A percentile compares a stretch with the other conserved stretches of the same genome.
These are phyloP conservation scores for Rostratula benghalensis DNA, from an alignment of 2,113 vertebrate species.

Conservation along the genomic window DNA sequence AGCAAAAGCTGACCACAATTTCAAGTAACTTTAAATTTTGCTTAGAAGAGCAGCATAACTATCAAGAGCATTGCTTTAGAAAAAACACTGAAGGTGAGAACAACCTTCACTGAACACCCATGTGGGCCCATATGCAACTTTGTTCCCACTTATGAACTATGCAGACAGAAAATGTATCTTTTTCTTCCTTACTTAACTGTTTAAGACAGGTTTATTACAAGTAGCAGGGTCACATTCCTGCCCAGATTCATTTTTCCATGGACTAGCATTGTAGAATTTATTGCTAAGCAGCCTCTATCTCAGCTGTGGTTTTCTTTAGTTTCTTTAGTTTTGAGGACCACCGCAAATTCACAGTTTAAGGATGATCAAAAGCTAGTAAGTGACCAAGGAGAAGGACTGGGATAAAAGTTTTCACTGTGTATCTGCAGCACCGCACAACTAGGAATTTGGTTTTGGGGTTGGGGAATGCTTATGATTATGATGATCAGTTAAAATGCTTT, in stretches of 20 bases:
- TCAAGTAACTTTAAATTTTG: background rate
- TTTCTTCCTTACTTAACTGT: background rate
- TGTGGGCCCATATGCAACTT: background rate
- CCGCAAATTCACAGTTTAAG: background rate
- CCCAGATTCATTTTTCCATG: background rate
- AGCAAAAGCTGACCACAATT: background rate
- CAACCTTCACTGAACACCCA: background rate
- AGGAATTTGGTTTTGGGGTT: background rate
- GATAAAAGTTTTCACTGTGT: background rate
- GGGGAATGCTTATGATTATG: background rate
- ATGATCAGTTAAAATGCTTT: background rate
- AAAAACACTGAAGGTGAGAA: background rate
- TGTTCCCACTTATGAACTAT: background rate
- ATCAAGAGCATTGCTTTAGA: background rate
- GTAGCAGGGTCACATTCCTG: background rate
- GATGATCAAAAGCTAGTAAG: background rate
- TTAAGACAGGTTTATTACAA: background rate
- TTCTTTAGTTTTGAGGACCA: background rate
- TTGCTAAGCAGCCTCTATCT: background rate
- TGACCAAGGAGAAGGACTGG: background rate
- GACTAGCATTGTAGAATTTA: background rate
- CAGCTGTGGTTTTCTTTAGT: background rate
- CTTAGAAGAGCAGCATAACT: background rate
- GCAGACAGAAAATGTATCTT: background rate
- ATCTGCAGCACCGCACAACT: background rate